Conservation (phyloP, 2,113 vertebrate genomes). For the Pluvianellus socialis region DNA sequence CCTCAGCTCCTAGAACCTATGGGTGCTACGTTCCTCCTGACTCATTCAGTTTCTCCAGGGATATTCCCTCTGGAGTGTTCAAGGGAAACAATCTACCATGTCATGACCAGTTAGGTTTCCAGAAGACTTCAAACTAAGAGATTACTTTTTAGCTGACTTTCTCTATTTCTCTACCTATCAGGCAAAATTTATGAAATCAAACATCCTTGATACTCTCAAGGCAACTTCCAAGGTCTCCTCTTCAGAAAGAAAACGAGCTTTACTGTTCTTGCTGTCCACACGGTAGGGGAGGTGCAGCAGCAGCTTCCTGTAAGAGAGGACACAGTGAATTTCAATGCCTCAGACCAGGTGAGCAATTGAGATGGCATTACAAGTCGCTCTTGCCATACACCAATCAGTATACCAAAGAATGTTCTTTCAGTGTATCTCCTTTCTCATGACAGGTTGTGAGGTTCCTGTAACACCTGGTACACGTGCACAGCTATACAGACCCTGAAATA, state of each 20-base stretch:
- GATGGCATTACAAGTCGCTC: not conserved
- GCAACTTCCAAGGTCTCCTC: conserved; percentile 85
- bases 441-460: not conserved
- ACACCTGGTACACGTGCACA: not conserved
- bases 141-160: not conserved
- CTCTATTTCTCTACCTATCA: conserved; percentile 46
- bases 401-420: not conserved
- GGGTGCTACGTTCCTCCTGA: not conserved
- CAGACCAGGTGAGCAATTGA: not conserved
- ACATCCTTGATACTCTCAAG: conserved; percentile 77
- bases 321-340: not conserved
- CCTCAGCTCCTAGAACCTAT: not conserved
- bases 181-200: conserved; percentile 80
- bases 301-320: conserved; percentile 81
- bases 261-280: conserved; percentile 79
- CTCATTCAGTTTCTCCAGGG: not conserved
- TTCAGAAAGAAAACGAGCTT: conserved; percentile 82
- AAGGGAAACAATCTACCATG: not conserved
- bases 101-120: not conserved
- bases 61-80: not conserved
- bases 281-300: conserved; percentile 87
- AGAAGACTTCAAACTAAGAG: not conserved
- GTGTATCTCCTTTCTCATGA: not conserved
- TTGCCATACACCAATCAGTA: not conserved
- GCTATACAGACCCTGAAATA: not conserved